Percentiles rank a stretch among this genome's conserved stretches.
Conservation (phyloP, 2,888 invertebrate genomes). For the Pollenia labialis region DNA sequence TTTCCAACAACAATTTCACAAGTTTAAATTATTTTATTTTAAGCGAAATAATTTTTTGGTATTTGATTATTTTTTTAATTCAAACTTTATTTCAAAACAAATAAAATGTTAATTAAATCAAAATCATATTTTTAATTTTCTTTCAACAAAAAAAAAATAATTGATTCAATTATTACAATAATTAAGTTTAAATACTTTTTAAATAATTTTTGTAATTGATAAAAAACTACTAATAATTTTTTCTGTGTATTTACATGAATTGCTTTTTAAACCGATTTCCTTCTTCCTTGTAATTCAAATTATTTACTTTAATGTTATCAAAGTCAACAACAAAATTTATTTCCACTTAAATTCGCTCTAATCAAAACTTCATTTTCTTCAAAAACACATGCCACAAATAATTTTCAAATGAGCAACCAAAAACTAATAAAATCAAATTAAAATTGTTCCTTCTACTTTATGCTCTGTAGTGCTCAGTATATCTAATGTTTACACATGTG, state of each 20-base stretch:
- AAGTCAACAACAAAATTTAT: constrained; percentile 33
- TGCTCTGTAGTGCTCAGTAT: neutral
- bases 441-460: constrained; percentile 32
- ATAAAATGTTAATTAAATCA: too few species aligned
- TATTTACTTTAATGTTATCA: constrained; percentile 8
- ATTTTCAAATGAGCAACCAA: neutral
- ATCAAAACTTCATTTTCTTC: constrained; percentile 47
- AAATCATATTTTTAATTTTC: too few species aligned
- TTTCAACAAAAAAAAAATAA: too few species aligned
- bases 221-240: too few species aligned
- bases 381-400: neutral
- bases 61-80: too few species aligned
- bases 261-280: neutral
- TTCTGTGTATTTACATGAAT: constrained; percentile 10
- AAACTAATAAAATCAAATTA: constrained; percentile 49
- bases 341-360: constrained; percentile 32
- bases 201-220: too few species aligned
- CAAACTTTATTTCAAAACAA: too few species aligned
- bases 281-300: neutral
- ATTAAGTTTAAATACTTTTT: too few species aligned
- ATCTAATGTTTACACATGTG: neutral
- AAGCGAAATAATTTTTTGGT: too few species aligned
- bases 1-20: too few species aligned
- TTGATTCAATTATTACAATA: too few species aligned
- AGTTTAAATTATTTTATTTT: too few species aligned